Evolutionary conservation across 2,113 vertebrate species (phyloP), one percentile per base, ranked within the genome.

Genomic region (Cathartes aura): DNA sequence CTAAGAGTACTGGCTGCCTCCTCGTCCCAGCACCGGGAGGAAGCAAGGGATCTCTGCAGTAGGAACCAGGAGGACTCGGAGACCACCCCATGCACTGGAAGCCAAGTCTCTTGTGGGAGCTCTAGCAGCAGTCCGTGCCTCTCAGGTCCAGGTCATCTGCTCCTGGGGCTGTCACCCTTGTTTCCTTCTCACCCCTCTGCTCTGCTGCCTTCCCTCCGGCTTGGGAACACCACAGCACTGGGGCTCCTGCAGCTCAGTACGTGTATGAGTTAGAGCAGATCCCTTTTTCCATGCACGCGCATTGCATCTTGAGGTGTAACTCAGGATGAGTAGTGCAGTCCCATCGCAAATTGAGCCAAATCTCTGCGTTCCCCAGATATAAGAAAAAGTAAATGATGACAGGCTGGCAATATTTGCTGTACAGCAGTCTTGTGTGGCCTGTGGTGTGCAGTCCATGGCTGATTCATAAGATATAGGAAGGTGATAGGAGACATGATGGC

Each of bases 251-350:
- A 52, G 32, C 16, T 63, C 23, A 7, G 15, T 38, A n/a, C 1
- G 0, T 1, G 5, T 20, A 16, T 20, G 42, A 63, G 6, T 63
- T 81, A 23, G 22, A 38, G 18, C 7, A 94, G 43, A 59, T 59
- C 4, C 5, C 18, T 82, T 36, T 83, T 85, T 75, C 36, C 15
- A 52, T 1, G 1, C 7, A 2, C 0, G 0, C 4, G 2, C 3
- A 1, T 72, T 48, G n/a, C 5, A 9, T 50, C 27, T 50, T 40
- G 34, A 66, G 15, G 8, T 43, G 24, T 55, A 81, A 81, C 71
- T 58, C 47, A 67, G 34, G 34, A 32, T 24, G 2, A 76, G 12
- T 13, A 55, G 27, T 23, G 23, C 8, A 53, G 20, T 56, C 14
- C 8, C 1, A 0, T 6, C 14, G 7, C 17, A 81, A 38, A 55